phyloP scores from a whole-genome alignment of 2,888 invertebrate genomes.

The Idaea dimidiata region DNA sequence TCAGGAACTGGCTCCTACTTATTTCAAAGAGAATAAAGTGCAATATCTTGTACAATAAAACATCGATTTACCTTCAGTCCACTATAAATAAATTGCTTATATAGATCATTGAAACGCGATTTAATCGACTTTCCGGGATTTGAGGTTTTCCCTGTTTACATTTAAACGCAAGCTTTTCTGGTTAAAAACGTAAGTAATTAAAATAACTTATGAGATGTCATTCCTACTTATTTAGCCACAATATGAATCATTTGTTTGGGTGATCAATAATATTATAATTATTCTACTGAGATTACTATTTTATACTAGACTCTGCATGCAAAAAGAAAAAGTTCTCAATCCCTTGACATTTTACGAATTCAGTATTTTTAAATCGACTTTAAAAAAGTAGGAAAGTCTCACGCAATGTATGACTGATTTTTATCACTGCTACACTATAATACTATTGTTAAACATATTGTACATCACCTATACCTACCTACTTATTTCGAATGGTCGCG shows the following conservation, averaged over 20 bases:
- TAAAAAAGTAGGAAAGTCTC: no score
- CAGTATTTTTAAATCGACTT: no score
- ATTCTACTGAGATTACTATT: no score
- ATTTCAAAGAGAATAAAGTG: slow-evolving; percentile 14
- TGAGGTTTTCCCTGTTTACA: background rate
- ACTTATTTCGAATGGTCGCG: no score
- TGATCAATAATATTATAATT: background rate
- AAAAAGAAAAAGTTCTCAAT: no score
- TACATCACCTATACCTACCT: no score
- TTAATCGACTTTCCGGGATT: background rate
- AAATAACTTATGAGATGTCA: background rate
- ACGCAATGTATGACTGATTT: no score
- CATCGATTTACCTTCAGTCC: background rate
- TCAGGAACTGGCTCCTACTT: slow-evolving; percentile 18
- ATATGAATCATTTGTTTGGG: background rate
- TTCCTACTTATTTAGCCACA: background rate
- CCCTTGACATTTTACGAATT: no score
- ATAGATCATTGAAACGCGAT: background rate
- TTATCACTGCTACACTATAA: no score
- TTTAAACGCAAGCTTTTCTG: background rate
- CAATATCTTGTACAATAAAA: background rate
- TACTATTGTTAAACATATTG: no score
- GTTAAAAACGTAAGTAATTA: background rate
- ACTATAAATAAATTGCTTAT: background rate
- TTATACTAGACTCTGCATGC: no score